Percentiles rank a stretch among this genome's conserved stretches.
Evolutionary conservation across 1,140 invertebrate genomes (phyloP).

Genomic region (Lepidurus couesii): DNA sequence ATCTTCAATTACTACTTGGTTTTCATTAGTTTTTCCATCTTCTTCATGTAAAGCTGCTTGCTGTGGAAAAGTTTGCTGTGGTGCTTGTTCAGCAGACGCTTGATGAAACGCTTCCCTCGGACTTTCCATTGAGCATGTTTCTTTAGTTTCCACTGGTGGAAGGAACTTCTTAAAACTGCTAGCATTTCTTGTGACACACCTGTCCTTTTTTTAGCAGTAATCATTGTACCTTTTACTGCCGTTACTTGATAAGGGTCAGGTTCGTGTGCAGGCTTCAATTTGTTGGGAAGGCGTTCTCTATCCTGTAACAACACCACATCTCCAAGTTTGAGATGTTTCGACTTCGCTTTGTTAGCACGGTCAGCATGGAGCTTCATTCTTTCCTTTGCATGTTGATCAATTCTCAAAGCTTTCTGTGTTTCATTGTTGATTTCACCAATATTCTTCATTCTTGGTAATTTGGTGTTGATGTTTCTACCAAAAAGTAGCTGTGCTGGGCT

Average conservation of each 20-base stretch:
- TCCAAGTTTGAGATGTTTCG: neutral
- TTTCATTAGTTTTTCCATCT: too few relatives aligned
- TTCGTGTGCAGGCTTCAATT: conserved; percentile 15
- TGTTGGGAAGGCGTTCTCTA: conserved; percentile 4
- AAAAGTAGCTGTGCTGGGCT: conserved; percentile 24
- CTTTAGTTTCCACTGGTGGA: neutral
- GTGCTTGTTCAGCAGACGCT: too few relatives aligned
- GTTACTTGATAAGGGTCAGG: neutral
- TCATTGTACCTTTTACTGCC: neutral
- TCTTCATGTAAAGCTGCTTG: too few relatives aligned
- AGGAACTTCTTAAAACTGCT: neutral
- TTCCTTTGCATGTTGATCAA: neutral
- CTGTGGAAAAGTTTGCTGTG: too few relatives aligned
- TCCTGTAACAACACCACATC: conserved; percentile 16
- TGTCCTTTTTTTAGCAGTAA: neutral
- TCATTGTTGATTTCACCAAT: neutral
- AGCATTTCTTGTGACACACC: neutral
- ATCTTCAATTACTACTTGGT: too few relatives aligned
- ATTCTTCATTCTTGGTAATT: neutral
- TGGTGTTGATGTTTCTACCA: conserved; percentile 8
- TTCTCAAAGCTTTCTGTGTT: neutral
- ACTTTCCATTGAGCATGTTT: too few relatives aligned
- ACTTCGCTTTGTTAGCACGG: conserved; percentile 10
- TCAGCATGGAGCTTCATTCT: neutral
- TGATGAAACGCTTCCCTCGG: too few relatives aligned